phyloP scores from a whole-genome alignment of 2,113 vertebrate genomes.

The Zeus faber region DNA sequence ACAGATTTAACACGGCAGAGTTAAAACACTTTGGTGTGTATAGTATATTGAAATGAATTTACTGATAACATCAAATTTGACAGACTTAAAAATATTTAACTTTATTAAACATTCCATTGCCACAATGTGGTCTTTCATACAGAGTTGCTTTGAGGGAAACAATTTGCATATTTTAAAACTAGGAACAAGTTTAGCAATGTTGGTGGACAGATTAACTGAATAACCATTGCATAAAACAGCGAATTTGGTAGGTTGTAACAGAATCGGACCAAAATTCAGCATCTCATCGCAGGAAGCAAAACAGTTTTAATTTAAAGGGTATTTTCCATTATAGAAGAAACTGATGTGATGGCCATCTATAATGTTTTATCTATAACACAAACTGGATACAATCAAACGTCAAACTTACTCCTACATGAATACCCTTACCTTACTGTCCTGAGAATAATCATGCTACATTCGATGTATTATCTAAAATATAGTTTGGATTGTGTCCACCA shows the following conservation, averaged over 20 bases:
- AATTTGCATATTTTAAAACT: conserved; percentile 4
- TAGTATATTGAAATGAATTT: not conserved
- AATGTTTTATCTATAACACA: not conserved
- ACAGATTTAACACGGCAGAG: no score
- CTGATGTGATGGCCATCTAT: no score
- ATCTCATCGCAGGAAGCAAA: not conserved
- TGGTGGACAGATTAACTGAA: conserved; percentile 23
- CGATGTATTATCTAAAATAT: conserved; percentile 6
- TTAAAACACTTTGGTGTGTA: no score
- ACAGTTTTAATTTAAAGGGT: not conserved
- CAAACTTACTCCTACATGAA: not conserved
- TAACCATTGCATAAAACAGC: conserved; percentile 26
- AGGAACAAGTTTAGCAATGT: conserved; percentile 21
- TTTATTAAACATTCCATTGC: conserved; percentile 8
- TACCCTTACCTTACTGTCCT: not conserved
- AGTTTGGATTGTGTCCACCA: not conserved
- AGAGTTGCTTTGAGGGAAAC: not conserved
- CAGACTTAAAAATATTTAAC: conserved; percentile 2
- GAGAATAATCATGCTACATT: not conserved
- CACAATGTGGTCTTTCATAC: conserved; percentile 4
- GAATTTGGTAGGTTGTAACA: conserved; percentile 13
- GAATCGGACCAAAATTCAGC: not conserved
- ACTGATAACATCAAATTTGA: not conserved
- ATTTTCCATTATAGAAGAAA: no score
- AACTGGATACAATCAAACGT: conserved; percentile 7